phyloP scores from a whole-genome alignment of 2,888 invertebrate genomes.

The Teinopalpus imperialis region DNA sequence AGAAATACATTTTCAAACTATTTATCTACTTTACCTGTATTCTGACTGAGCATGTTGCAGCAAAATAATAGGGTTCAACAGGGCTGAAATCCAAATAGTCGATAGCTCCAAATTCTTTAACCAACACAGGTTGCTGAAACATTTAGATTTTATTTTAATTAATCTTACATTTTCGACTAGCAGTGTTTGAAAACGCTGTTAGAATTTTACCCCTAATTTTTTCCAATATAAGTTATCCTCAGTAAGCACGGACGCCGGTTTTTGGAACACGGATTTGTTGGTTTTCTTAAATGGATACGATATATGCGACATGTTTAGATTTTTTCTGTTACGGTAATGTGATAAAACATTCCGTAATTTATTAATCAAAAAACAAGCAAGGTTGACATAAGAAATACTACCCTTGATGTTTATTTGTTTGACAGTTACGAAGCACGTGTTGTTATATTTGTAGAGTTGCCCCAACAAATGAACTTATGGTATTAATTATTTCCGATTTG shows the following conservation, averaged over 20 bases:
- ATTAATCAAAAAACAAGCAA: background rate
- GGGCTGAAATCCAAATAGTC: conserved; percentile 96
- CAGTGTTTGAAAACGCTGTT: no score
- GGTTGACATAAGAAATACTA: no score
- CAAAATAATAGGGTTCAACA: conserved; percentile 93
- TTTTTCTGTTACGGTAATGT: background rate
- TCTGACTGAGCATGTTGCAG: conserved; percentile 95
- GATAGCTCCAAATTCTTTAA: conserved; percentile 96
- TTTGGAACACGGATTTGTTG: conserved; percentile 85
- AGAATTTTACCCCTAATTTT: conserved; percentile 88
- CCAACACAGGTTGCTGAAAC: conserved; percentile 88
- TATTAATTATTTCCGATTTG: no score
- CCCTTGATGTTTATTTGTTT: conserved; percentile 3
- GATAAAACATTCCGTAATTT: conserved; percentile 13
- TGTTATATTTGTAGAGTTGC: background rate
- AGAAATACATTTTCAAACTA: no score
- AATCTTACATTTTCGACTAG: no score
- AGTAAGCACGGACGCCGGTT: conserved; percentile 85
- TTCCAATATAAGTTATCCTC: conserved; percentile 94
- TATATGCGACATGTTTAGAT: conserved; percentile 56
- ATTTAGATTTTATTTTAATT: conserved; percentile 19
- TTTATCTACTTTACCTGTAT: conserved; percentile 85
- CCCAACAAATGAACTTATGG: no score
- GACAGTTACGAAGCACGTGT: background rate
- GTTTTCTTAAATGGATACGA: conserved; percentile 86